These are phyloP conservation scores for Drosophila neutralis DNA, from an alignment of 2,888 invertebrate genomes.

Conservation along the genomic window DNA sequence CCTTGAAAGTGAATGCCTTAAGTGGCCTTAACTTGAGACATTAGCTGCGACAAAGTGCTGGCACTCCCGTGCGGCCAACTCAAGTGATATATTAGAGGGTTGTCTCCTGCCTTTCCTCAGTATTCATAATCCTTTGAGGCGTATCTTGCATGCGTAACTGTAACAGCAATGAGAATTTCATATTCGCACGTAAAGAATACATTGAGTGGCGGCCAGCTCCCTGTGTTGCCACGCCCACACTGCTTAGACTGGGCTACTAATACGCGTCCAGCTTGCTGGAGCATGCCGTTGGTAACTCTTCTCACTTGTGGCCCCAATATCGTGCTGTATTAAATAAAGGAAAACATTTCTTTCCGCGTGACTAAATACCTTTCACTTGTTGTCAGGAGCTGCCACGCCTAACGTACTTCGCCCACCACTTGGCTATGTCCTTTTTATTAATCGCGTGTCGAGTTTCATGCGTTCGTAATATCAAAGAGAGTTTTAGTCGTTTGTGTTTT, in stretches of 20 bases:
- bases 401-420: constrained; percentile 47
- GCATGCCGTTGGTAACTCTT: constrained; percentile 47
- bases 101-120: constrained; percentile 23
- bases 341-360: constrained; percentile 79
- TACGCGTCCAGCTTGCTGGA: constrained; percentile 60
- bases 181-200: constrained; percentile 73
- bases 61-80: constrained; percentile 32
- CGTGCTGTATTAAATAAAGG: constrained; percentile 68
- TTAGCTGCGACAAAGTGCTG: constrained; percentile 61
- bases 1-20: constrained; percentile 60
- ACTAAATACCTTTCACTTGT: constrained; percentile 80
- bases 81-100: constrained; percentile 47
- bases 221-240: constrained; percentile 13
- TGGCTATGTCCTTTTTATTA: constrained; percentile 64
- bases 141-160: constrained; percentile 55
- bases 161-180: constrained; percentile 68
- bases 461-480: constrained; percentile 70
- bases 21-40: constrained; percentile 65
- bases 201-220: constrained; percentile 44
- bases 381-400: constrained; percentile 62
- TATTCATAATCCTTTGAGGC: constrained; percentile 57
- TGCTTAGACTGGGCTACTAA: constrained; percentile 46
- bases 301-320: constrained; percentile 12
- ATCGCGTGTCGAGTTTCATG: constrained; percentile 77
- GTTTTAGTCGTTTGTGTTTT: constrained; percentile 57